A percentile compares a stretch with the other conserved stretches of the same genome.
Evolutionary conservation across 2,797 vertebrate species (phyloP).

Genomic region (Tiaroga cobitis): DNA sequence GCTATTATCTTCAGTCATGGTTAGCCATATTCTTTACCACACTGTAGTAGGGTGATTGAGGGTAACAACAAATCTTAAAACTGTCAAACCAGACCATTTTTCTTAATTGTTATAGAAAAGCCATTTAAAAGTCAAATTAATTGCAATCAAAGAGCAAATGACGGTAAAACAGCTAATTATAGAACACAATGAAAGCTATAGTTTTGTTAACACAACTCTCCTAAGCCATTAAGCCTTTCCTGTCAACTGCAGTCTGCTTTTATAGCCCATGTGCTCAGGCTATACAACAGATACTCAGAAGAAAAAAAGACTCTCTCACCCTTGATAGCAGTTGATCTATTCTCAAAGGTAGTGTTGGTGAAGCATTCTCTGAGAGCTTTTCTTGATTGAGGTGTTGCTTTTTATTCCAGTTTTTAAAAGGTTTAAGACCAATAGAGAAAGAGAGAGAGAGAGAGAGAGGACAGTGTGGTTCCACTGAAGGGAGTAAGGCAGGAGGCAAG

Average conservation of each 20-base stretch:
- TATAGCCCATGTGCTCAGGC: constrained; percentile 61
- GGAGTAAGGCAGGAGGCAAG: constrained; percentile 50
- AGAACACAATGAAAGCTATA: constrained; percentile 5
- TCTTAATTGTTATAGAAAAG: not conserved
- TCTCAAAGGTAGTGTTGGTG: constrained; percentile 9
- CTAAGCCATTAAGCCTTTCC: constrained; percentile 41
- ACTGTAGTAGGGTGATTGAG: not conserved
- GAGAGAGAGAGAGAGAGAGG: constrained; percentile 50
- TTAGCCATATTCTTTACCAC: not conserved
- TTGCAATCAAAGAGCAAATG: not conserved
- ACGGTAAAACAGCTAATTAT: no score
- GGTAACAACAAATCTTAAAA: not conserved
- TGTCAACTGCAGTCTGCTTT: constrained; percentile 53
- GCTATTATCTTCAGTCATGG: not conserved
- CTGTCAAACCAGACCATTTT: not conserved
- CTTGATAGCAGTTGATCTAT: constrained; percentile 51
- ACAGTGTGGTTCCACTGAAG: constrained; percentile 51
- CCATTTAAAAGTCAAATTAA: not conserved
- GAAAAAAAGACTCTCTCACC: constrained; percentile 65
- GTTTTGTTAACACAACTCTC: constrained; percentile 16
- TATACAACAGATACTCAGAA: constrained; percentile 44
- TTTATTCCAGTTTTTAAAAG: constrained; percentile 46
- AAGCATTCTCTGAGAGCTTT: constrained; percentile 47
- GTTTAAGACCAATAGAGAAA: constrained; percentile 43
- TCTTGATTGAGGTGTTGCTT: constrained; percentile 48